Conservation (phyloP, 2,113 vertebrate species). For the Pelobates fuscus region DNA sequence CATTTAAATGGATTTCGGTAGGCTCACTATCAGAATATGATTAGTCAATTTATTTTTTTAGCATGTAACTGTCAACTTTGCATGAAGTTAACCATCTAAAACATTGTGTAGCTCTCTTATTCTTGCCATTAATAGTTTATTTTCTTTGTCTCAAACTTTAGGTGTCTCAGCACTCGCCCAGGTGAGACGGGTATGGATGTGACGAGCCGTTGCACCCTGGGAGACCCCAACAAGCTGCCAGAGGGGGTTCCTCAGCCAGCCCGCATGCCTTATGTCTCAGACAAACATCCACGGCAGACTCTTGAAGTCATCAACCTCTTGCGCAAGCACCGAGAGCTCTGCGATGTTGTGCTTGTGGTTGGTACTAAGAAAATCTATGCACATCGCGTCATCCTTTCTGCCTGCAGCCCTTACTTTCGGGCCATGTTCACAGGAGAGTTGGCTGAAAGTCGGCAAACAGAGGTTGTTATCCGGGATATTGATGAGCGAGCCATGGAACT, state of each 20-base stretch:
- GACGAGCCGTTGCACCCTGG: conserved; percentile 96
- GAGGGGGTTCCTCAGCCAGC: conserved; percentile 97
- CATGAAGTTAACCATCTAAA: too few species aligned
- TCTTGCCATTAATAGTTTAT: neutral
- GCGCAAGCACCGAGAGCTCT: conserved; percentile 94
- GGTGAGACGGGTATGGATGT: conserved; percentile 98
- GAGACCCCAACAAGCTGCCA: conserved; percentile 97
- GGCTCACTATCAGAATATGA: too few species aligned
- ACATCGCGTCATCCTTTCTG: conserved; percentile 93
- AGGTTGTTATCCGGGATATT: conserved; percentile 96
- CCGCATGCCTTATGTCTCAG: conserved; percentile 96
- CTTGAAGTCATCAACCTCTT: conserved; percentile 96
- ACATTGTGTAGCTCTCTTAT: neutral
- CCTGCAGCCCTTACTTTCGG: conserved; percentile 97
- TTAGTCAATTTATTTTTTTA: too few species aligned
- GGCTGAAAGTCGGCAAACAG: conserved; percentile 94
- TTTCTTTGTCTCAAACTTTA: conserved; percentile 52
- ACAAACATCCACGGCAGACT: conserved; percentile 97
- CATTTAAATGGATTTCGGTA: too few species aligned
- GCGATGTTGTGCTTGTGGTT: conserved; percentile 95
- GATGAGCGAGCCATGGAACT: conserved; percentile 98
- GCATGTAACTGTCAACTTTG: too few species aligned
- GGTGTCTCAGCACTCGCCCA: conserved; percentile 91
- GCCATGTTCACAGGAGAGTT: conserved; percentile 98
- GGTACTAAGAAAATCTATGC: conserved; percentile 97